Evolutionary conservation across 2,113 vertebrate genomes (phyloP).

Genomic region (Turdus rufiventris): DNA sequence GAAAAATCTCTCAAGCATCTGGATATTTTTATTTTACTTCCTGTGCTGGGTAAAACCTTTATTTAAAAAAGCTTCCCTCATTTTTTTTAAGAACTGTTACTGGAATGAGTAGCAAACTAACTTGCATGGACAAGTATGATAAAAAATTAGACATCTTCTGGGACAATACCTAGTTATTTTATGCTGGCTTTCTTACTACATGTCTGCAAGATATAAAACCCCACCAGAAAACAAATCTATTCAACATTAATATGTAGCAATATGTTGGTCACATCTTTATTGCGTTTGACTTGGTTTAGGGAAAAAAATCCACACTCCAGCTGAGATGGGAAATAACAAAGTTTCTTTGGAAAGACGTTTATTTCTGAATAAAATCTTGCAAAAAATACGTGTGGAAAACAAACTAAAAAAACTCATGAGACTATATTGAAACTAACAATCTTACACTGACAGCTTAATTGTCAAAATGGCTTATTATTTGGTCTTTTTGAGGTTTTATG

Average conservation of each 20-base stretch:
- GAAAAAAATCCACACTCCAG: not conserved
- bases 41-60: not conserved
- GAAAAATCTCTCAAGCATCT: not conserved
- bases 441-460: not conserved
- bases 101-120: not conserved
- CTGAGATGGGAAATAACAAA: not conserved
- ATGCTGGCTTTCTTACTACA: not conserved
- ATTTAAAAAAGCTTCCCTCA: not conserved
- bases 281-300: not conserved
- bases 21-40: not conserved
- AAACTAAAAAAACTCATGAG: not conserved
- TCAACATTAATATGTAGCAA: not conserved
- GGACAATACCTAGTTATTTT: not conserved
- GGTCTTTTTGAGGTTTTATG: not conserved
- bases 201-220: not conserved
- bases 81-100: not conserved
- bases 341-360: not conserved
- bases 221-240: not conserved
- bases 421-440: not conserved
- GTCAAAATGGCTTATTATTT: not conserved
- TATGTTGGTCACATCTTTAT: not conserved
- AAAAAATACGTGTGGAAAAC: not conserved
- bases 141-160: not conserved
- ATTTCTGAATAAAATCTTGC: not conserved
- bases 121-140: not conserved